phyloP scores from a whole-genome alignment of 1,140 invertebrate genomes.

The Teleogryllus occipitalis region DNA sequence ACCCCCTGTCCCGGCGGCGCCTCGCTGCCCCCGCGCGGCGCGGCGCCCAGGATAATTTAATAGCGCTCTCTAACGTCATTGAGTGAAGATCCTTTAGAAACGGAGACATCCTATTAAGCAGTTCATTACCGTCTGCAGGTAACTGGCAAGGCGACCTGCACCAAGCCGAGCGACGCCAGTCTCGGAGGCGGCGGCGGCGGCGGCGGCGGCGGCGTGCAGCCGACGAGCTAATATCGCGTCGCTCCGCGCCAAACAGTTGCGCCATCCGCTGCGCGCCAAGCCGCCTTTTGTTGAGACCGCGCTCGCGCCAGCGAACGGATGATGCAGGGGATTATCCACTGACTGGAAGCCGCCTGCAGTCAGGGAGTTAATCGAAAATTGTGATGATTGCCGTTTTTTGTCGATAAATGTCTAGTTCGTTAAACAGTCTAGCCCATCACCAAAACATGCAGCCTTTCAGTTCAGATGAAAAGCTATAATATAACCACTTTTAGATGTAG shows the following conservation, averaged over 20 bases:
- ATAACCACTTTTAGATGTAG: too few relatives aligned
- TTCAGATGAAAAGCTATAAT: too few relatives aligned
- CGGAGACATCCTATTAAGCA: conserved; percentile 3
- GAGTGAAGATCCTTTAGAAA: background rate
- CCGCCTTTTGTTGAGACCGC: background rate
- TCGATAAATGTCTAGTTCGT: too few relatives aligned
- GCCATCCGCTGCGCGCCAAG: background rate
- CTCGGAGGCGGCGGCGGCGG: too few relatives aligned
- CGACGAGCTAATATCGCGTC: background rate
- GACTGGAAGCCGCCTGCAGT: background rate
- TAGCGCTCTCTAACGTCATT: background rate
- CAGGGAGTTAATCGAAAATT: too few relatives aligned
- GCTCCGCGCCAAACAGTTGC: background rate
- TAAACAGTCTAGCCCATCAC: too few relatives aligned
- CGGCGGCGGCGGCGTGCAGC: background rate
- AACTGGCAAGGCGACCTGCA: background rate
- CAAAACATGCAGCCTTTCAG: too few relatives aligned
- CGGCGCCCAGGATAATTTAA: background rate
- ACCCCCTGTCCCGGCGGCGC: too few relatives aligned
- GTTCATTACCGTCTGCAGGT: background rate
- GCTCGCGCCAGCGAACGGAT: background rate
- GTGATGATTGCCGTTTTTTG: too few relatives aligned
- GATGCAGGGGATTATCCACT: background rate
- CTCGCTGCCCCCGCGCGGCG: too few relatives aligned
- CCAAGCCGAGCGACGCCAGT: background rate